phyloP scores from a whole-genome alignment of 2,113 vertebrate species.

The Addax nasomaculatus region DNA sequence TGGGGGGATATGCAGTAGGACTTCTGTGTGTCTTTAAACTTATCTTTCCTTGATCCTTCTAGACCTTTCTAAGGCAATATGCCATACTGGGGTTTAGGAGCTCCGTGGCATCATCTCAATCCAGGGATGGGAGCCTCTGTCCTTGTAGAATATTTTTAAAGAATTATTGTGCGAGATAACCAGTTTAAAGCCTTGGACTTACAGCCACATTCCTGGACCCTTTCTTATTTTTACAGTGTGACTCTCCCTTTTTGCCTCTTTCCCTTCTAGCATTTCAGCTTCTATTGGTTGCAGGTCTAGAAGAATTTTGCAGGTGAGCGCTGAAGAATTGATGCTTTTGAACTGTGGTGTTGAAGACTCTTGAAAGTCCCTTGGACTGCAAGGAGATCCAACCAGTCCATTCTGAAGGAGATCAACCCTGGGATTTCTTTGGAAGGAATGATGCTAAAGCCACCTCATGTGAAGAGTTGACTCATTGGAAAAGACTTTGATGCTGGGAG shows the following conservation, averaged over 20 bases:
- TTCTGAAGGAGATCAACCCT: too few relatives aligned
- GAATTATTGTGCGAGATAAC: background rate
- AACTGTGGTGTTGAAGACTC: too few relatives aligned
- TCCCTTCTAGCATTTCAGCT: background rate
- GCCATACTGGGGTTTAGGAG: background rate
- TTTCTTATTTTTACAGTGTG: background rate
- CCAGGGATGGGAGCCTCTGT: background rate
- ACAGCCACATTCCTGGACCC: background rate
- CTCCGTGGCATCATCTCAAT: background rate
- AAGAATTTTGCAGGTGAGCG: constrained; percentile 43
- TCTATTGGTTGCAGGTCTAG: background rate
- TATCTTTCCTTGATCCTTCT: background rate
- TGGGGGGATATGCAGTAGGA: background rate
- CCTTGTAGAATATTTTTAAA: background rate
- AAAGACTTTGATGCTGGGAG: too few relatives aligned
- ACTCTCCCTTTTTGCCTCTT: background rate
- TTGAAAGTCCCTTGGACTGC: too few relatives aligned
- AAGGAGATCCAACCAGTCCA: too few relatives aligned
- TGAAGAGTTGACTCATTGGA: too few relatives aligned
- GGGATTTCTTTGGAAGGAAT: too few relatives aligned
- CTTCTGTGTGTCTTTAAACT: background rate
- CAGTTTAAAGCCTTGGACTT: background rate
- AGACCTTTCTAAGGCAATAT: background rate
- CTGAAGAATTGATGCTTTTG: too few relatives aligned
- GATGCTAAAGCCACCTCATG: too few relatives aligned